Evolutionary conservation across 2,888 invertebrate genomes (phyloP), one percentile per base, ranked within the genome.

Genomic region (Bembecia ichneumoniformis): DNA sequence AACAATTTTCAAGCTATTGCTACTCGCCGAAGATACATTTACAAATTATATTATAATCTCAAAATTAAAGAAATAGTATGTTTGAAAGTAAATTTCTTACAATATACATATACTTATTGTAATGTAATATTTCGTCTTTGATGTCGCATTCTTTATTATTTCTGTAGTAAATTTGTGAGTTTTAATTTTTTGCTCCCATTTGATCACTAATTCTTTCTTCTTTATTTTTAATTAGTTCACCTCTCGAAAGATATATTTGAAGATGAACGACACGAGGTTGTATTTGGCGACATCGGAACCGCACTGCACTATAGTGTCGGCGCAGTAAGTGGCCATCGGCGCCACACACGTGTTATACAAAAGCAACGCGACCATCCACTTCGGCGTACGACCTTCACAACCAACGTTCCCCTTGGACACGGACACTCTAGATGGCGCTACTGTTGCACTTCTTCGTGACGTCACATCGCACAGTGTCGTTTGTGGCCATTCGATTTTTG

Each of bases 201-300:
- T 28, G 28, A 28, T 9, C 28, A 28, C 28, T 9, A 28, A 9
- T 9, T 28, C 28, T 28, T 9, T 28, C 28, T 28, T 2, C 28
- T 28, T 28, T 5, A 7, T 28, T 28, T 28, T 28, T 9, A 0
- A 28, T 28, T 11, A 43, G 10, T 16, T 48, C 17, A 79, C 86
- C 86, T 87, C 71, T 69, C 69, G 68, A 66, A 79, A 70, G 48
- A 84, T 55, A 56, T 64, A 77, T 54, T 79, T 77, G 59, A 82
- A 53, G 55, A 86, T 51, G 48, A 71, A 56, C 13, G 76, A 64
- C 14, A 78, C 55, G 45, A 84, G 66, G 52, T 83, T 83, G 56
- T 84, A 83, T 57, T 77, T 79, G 14, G 86, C 86, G 7, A 72
- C 80, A 51, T 87, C 87, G 59, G 86, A 66, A 17, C 87, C 86